A percentile compares a stretch with the other conserved stretches of the same genome.
phyloP scores from a whole-genome alignment of 64 coral and sea anemone species.

The Montipora sp. region DNA sequence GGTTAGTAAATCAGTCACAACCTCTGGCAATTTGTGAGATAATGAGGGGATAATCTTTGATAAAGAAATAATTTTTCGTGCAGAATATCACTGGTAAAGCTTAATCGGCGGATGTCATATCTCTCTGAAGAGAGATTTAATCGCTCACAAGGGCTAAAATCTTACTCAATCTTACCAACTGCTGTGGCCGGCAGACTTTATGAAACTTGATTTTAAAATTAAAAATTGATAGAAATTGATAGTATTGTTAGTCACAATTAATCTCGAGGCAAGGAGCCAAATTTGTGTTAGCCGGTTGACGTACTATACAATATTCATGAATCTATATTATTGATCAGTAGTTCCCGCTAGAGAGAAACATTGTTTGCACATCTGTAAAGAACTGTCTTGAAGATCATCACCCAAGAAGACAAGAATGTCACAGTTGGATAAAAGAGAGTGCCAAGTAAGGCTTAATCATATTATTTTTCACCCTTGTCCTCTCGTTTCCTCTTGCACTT shows the following conservation, averaged over 20 bases:
- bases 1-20: not conserved
- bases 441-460: not conserved
- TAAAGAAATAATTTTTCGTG: not conserved
- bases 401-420: not conserved
- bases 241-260: not conserved
- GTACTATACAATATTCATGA: not conserved
- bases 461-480: not conserved
- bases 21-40: not conserved
- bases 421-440: not conserved
- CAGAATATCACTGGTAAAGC: not conserved
- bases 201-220: not conserved
- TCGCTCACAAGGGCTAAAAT: not conserved
- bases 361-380: conserved; percentile 3
- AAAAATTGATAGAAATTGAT: not conserved
- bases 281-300: not conserved
- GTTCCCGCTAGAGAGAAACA: not conserved
- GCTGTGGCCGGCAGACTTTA: not conserved
- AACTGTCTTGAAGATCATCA: not conserved
- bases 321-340: not conserved
- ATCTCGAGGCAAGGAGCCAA: not conserved
- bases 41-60: not conserved
- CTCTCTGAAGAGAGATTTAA: not conserved
- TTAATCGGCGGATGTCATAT: not conserved
- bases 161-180: not conserved
- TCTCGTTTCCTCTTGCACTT: not conserved